Conservation (phyloP, 2,888 invertebrate species). For the Conchocele bisecta region DNA sequence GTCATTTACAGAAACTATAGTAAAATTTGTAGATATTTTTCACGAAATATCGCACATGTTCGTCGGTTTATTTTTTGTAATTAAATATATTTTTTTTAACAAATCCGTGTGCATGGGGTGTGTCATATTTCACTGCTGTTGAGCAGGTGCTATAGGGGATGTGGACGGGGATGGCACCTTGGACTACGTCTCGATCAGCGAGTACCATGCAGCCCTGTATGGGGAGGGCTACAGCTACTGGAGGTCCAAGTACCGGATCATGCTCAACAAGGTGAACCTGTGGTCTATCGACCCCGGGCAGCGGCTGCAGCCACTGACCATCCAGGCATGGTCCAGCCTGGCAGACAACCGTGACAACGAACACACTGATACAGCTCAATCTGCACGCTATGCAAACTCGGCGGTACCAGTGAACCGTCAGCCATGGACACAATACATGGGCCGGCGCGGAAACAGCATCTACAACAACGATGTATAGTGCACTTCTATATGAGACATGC, state of each 20-base stretch:
- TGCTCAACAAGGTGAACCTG: slow-evolving; percentile 38
- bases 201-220: not conserved
- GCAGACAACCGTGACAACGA: not conserved
- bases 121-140: too few species aligned
- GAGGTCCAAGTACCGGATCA: not conserved
- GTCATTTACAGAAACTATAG: too few species aligned
- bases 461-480: too few species aligned
- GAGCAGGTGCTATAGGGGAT: slow-evolving; percentile 50
- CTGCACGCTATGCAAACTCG: too few species aligned
- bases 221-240: slow-evolving; percentile 6
- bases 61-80: not conserved
- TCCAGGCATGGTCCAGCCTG: slow-evolving; percentile 17
- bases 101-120: too few species aligned
- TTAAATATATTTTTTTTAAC: not conserved
- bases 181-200: slow-evolving; percentile 41
- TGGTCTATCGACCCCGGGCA: too few species aligned
- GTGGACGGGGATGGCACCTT: slow-evolving; percentile 49
- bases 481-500: too few species aligned
- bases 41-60: too few species aligned
- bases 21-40: too few species aligned
- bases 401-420: slow-evolving; percentile 19
- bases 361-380: too few species aligned
- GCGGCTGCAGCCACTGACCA: not conserved
- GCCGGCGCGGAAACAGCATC: slow-evolving; percentile 15
- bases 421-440: slow-evolving; percentile 46